A percentile compares a stretch with the other conserved stretches of the same genome.
These are phyloP conservation scores for Marisa cornuarietis DNA, from an alignment of 1,140 invertebrate species.

Conservation along the genomic window DNA sequence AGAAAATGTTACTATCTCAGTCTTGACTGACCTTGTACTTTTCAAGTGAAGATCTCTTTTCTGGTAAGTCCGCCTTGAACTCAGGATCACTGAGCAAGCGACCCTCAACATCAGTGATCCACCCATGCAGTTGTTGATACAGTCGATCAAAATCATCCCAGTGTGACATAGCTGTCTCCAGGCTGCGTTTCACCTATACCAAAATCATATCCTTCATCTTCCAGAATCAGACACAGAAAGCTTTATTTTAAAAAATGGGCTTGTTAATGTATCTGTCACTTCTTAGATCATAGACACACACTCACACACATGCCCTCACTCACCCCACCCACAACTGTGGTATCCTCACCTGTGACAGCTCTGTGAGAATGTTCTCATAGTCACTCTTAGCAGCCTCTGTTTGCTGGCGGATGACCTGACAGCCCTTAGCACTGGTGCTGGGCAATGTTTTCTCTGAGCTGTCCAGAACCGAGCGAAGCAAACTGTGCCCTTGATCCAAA, in stretches of 20 bases:
- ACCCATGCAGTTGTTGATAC: conserved; percentile 80
- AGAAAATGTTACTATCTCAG: neutral
- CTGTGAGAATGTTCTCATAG: conserved; percentile 59
- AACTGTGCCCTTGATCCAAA: conserved; percentile 58
- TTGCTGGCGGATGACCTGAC: conserved; percentile 53
- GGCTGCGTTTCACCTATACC: conserved; percentile 49
- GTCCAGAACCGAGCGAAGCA: conserved; percentile 52
- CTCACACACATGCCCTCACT: neutral
- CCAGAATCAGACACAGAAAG: too few relatives aligned
- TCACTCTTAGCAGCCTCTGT: conserved; percentile 52
- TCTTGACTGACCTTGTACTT: conserved; percentile 77
- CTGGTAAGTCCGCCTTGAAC: conserved; percentile 81
- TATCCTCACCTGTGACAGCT: conserved; percentile 48
- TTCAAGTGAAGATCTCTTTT: conserved; percentile 89
- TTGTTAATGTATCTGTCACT: neutral
- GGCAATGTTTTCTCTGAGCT: conserved; percentile 57
- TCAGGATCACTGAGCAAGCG: conserved; percentile 74
- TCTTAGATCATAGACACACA: neutral
- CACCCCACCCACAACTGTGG: too few relatives aligned
- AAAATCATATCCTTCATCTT: too few relatives aligned
- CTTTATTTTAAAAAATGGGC: too few relatives aligned
- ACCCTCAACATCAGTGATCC: conserved; percentile 89
- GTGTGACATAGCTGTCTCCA: conserved; percentile 65
- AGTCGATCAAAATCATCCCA: conserved; percentile 72
- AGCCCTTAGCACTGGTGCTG: conserved; percentile 53